A percentile compares a stretch with the other conserved stretches of the same genome.
phyloP scores from a whole-genome alignment of 2,113 vertebrate genomes.

The Raphicerus campestris region DNA sequence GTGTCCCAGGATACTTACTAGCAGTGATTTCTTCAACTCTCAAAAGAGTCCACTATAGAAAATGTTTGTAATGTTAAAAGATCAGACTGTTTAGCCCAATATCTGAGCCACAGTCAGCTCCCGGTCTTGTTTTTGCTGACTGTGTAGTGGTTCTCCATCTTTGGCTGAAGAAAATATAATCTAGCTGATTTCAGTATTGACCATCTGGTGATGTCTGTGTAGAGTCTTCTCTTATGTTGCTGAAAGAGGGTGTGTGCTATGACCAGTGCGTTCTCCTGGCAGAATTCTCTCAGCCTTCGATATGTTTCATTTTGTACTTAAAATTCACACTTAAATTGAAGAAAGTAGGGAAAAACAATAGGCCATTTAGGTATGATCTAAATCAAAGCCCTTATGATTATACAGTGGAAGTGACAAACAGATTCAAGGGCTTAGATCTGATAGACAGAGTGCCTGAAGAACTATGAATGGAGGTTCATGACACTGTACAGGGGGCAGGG shows the following conservation, averaged over 20 bases:
- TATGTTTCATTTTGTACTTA: background rate
- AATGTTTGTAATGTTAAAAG: background rate
- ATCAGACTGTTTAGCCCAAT: background rate
- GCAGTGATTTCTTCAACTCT: background rate
- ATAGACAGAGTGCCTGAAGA: background rate
- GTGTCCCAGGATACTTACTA: background rate
- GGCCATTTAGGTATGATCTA: background rate
- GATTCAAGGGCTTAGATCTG: background rate
- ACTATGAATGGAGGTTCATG: background rate
- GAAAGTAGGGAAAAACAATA: background rate
- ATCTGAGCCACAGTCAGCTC: background rate
- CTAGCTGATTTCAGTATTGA: background rate
- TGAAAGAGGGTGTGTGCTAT: background rate
- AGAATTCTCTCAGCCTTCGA: background rate
- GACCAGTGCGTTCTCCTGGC: background rate
- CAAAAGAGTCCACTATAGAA: background rate
- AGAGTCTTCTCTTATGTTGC: background rate
- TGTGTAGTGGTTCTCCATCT: background rate
- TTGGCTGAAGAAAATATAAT: background rate
- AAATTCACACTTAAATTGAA: background rate
- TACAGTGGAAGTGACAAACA: background rate
- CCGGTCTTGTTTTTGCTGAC: background rate
- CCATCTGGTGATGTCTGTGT: background rate
- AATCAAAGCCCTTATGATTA: background rate
- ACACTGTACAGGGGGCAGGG: background rate